Base-by-base conservation (phyloP, 2,113 vertebrate species). In the Vireo altiloquus region DNA sequence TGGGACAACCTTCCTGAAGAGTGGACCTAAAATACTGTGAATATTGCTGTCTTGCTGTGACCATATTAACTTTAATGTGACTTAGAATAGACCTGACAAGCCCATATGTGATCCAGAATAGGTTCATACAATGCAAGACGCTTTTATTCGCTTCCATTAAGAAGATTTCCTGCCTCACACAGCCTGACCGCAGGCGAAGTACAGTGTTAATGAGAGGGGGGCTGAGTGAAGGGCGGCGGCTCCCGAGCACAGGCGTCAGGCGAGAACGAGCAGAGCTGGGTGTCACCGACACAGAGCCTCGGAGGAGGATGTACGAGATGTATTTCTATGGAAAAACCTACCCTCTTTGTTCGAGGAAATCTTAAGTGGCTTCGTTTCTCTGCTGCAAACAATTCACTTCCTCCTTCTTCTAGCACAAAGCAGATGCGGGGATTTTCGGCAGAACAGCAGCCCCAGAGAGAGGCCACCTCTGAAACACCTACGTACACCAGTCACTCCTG, bases 391-490 rank as follows among this genome's bases (percentile, higher is more conserved):
- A 95, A 92, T 96, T 91, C n/a, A 35, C 87, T 95, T 96, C 87
- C 94, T 95, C 92, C 93, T 96, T 50, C 92, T 89, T 28, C 80
- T 82, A 75, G 90, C 84, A 85, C 94, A 72, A 85, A 70, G 95
- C 75, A 92, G 90, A 81, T 61, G 90, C 1, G 66, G 91, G 95
- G 95, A 75, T 85, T 79, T 77, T 69, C 39, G 86, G 83, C 89
- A 94, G 87, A 88, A 59, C 79, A 81, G 91, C 60, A 96, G 91
- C 75, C 81, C 54, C 92, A 44, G 94, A 90, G 94, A 95, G 82
- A 96, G 82, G 96, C 96, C 96, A 91, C 40, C 84, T 93, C 95
- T 70, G 82, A 86, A 95, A 96, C 78, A 96, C 72, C 95, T 95
- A 84, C 82, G 1, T 92, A 78, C 87, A 60, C 27, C 68, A 92